Conservation (phyloP, 1,140 invertebrate species). For the Macrocentrus cingulum region DNA sequence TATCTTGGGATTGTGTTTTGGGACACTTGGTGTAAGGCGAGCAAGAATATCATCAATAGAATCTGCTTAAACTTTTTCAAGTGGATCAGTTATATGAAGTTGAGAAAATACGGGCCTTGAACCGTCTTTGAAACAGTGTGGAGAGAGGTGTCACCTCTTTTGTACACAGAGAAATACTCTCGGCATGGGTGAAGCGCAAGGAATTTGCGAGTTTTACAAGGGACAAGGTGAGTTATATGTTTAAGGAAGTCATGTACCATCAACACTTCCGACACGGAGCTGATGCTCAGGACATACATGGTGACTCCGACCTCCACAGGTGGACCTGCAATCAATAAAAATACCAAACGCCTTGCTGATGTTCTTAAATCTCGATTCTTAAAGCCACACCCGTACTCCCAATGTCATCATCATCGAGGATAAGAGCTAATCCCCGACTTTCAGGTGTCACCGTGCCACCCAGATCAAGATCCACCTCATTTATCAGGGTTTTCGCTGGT, state of each 20-base stretch:
- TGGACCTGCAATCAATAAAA: conserved; percentile 80
- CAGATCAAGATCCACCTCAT: not conserved
- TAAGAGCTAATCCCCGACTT: too few species aligned
- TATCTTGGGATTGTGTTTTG: too few species aligned
- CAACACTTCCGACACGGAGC: conserved; percentile 96
- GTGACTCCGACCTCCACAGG: conserved; percentile 95
- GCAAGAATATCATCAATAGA: too few species aligned
- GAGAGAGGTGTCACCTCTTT: too few species aligned
- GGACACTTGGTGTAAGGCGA: too few species aligned
- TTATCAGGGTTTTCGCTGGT: not conserved
- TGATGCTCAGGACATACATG: conserved; percentile 97
- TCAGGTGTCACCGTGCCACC: too few species aligned
- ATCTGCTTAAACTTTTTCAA: too few species aligned
- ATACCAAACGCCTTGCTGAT: conserved; percentile 54
- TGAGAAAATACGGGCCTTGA: conserved; percentile 6
- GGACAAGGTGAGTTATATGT: conserved; percentile 41
- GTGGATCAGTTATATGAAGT: too few species aligned
- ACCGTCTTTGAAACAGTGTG: too few species aligned
- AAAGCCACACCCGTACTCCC: not conserved
- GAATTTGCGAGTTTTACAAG: not conserved
- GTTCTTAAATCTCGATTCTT: conserved; percentile 32
- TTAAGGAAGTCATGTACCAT: conserved; percentile 77
- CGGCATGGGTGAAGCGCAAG: not conserved
- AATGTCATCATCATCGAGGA: not conserved
- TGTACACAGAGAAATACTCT: conserved; percentile 6